phyloP scores from a whole-genome alignment of 2,888 invertebrate genomes.

The Scrobipalpa costella region DNA sequence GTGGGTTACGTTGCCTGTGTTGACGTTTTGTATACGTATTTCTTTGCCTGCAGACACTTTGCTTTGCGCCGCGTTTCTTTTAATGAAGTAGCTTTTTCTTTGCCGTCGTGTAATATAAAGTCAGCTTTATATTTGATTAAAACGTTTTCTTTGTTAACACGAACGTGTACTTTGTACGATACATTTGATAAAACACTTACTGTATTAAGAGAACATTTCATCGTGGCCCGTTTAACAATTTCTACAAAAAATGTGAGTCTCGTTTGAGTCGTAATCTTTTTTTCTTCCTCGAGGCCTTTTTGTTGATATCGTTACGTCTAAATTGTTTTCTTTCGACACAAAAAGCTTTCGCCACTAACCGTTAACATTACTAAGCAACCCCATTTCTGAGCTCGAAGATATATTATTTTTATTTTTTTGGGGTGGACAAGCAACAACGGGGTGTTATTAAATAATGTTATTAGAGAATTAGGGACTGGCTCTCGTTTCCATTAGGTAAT shows the following conservation, averaged over 20 bases:
- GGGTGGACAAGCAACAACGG: slow-evolving; percentile 24
- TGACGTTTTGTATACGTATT: slow-evolving; percentile 5
- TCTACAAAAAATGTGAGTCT: slow-evolving; percentile 5
- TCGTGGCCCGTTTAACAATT: slow-evolving; percentile 19
- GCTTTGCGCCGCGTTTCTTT: slow-evolving; percentile 8
- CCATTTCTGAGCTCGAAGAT: slow-evolving; percentile 22
- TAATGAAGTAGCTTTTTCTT: slow-evolving; percentile 16
- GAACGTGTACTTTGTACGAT: slow-evolving; percentile 14
- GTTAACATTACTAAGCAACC: slow-evolving; percentile 24
- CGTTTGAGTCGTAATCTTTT: slow-evolving; percentile 16
- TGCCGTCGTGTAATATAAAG: slow-evolving; percentile 12
- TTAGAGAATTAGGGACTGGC: slow-evolving; percentile 28
- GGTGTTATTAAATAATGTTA: slow-evolving; percentile 31
- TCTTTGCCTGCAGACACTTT: slow-evolving; percentile 11
- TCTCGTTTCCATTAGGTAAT: slow-evolving; percentile 27
- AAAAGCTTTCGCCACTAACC: slow-evolving; percentile 25
- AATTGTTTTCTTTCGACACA: slow-evolving; percentile 26
- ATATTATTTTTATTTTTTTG: slow-evolving; percentile 24
- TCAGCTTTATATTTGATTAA: slow-evolving; percentile 15
- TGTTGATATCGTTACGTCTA: slow-evolving; percentile 26
- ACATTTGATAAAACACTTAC: slow-evolving; percentile 18
- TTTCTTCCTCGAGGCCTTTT: slow-evolving; percentile 20
- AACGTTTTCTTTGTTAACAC: slow-evolving; percentile 12
- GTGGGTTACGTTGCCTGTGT: slow-evolving; percentile 19
- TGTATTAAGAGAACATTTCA: slow-evolving; percentile 6